Percentiles rank a stretch among this genome's conserved stretches.
These are phyloP conservation scores for Heliconius sara DNA, from an alignment of 2,888 invertebrate species.

Conservation along the genomic window DNA sequence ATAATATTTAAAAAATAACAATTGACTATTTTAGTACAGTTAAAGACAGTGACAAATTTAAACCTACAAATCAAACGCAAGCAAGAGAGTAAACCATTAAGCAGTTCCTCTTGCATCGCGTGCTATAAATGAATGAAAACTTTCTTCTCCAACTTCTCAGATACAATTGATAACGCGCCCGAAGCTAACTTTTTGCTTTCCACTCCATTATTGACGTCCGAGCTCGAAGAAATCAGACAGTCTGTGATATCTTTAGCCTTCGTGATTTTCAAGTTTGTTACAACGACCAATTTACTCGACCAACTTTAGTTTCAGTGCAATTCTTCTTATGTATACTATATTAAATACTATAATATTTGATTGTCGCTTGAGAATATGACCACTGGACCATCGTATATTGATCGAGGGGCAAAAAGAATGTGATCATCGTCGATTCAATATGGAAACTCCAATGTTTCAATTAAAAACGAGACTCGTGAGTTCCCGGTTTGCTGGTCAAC, in stretches of 20 bases:
- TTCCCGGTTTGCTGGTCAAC: conserved; percentile 72
- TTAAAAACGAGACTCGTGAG: conserved; percentile 68
- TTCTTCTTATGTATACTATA: conserved; percentile 9
- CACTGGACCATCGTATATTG: conserved; percentile 19
- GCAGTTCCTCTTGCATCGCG: conserved; percentile 69
- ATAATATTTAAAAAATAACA: background rate
- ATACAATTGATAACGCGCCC: conserved; percentile 78
- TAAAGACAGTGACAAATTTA: conserved; percentile 22
- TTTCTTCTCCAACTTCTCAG: conserved; percentile 65
- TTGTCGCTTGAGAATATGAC: conserved; percentile 20
- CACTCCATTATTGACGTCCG: conserved; percentile 70
- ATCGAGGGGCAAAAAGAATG: conserved; percentile 36
- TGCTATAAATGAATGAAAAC: conserved; percentile 78
- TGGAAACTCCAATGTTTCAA: conserved; percentile 64
- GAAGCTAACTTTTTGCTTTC: conserved; percentile 73
- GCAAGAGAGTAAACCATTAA: conserved; percentile 73
- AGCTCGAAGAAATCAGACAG: conserved; percentile 59
- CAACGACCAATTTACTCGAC: conserved; percentile 29
- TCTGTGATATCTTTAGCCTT: conserved; percentile 59
- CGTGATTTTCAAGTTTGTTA: conserved; percentile 51
- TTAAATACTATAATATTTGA: background rate
- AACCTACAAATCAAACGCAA: conserved; percentile 59
- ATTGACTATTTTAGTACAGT: background rate
- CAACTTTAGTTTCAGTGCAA: conserved; percentile 22
- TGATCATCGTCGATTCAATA: conserved; percentile 51